These are phyloP conservation scores for Apodemia hepburni DNA, from an alignment of 2,888 invertebrate species.

Conservation along the genomic window DNA sequence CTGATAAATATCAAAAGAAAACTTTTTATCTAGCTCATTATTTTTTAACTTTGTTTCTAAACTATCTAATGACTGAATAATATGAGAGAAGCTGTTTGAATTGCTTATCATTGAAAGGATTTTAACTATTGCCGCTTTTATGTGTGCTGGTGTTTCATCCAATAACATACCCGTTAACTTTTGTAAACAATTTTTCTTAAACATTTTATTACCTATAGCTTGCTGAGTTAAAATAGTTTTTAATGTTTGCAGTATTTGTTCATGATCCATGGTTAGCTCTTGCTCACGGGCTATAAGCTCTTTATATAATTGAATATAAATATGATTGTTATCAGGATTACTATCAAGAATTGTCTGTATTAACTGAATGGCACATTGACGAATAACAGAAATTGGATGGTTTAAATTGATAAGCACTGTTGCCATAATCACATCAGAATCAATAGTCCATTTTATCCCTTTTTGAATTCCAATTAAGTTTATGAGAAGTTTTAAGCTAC, in stretches of 20 bases:
- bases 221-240: conserved; percentile 81
- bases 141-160: conserved; percentile 59
- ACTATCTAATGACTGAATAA: conserved; percentile 49
- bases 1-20: conserved; percentile 68
- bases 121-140: conserved; percentile 69
- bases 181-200: conserved; percentile 55
- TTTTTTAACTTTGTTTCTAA: conserved; percentile 46
- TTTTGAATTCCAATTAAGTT: conserved; percentile 50
- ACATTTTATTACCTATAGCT: conserved; percentile 60
- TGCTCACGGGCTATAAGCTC: conserved; percentile 69
- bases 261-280: conserved; percentile 83
- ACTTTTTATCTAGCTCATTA: conserved; percentile 41
- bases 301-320: conserved; percentile 65
- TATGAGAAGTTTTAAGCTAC: conserved; percentile 64
- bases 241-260: conserved; percentile 83
- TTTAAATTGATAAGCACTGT: conserved; percentile 78
- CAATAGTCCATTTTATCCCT: conserved; percentile 53
- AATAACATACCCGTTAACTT: conserved; percentile 57
- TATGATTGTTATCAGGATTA: conserved; percentile 49
- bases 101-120: conserved; percentile 68
- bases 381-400: conserved; percentile 74
- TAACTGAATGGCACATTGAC: conserved; percentile 78
- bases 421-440: conserved; percentile 70
- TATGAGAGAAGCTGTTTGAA: conserved; percentile 55
- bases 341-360: conserved; percentile 55